Percentiles rank a stretch among this genome's conserved stretches.
phyloP scores from a whole-genome alignment of 2,113 vertebrate species.

The Colossoma macropomum region DNA sequence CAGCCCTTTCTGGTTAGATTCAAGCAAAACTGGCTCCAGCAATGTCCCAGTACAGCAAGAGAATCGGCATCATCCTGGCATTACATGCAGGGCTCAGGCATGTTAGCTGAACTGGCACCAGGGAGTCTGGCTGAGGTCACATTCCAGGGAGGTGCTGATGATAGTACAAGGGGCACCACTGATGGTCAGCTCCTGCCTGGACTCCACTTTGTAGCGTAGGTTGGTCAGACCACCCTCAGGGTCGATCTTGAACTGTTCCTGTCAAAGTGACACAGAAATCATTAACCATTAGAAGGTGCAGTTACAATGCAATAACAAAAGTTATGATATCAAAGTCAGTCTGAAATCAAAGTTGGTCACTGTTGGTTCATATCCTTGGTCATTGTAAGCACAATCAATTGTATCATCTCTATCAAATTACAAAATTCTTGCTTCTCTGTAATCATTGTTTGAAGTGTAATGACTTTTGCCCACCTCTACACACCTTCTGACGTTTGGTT shows the following conservation, averaged over 20 bases:
- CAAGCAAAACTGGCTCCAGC: slow-evolving; percentile 15
- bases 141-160: slow-evolving; percentile 87
- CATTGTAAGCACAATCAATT: no score
- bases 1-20: background rate
- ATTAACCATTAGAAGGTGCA: background rate
- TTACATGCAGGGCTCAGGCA: background rate
- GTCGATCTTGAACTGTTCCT: slow-evolving; percentile 98
- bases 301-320: no score
- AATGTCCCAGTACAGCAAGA: background rate
- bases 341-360: no score
- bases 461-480: no score
- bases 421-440: no score
- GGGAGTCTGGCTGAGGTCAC: slow-evolving; percentile 86
- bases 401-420: no score
- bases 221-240: slow-evolving; percentile 89
- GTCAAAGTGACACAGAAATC: background rate
- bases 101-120: slow-evolving; percentile 86
- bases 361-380: no score
- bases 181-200: slow-evolving; percentile 84
- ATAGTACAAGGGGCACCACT: slow-evolving; percentile 89
- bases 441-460: no score
- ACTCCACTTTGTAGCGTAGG: slow-evolving; percentile 87
- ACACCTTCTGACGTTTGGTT: no score
- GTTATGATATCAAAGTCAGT: no score
- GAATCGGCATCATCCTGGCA: background rate